Percentiles rank a stretch among this genome's conserved stretches.
Evolutionary conservation across 2,797 vertebrate species (phyloP).

Genomic region (Bradypus variegatus): DNA sequence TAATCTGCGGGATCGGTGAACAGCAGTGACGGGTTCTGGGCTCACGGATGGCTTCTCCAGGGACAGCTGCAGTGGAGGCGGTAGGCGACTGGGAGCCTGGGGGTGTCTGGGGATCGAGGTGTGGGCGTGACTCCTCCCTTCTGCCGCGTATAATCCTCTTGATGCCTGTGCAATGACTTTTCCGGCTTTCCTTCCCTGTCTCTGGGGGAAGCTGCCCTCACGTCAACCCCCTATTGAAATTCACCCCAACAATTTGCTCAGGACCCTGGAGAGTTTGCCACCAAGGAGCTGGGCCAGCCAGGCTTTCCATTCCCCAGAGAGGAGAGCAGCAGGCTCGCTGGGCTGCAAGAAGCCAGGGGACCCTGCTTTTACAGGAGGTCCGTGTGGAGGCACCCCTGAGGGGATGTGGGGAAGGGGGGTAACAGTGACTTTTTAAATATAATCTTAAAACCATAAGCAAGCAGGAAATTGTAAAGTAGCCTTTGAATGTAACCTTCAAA

Average conservation of each 20-base stretch:
- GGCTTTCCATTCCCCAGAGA: neutral
- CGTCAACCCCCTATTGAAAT: neutral
- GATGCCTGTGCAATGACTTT: neutral
- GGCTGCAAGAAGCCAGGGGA: neutral
- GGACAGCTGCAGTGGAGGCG: neutral
- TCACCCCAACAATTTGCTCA: neutral
- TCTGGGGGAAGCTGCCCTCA: neutral
- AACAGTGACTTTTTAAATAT: too few species aligned
- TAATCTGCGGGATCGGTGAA: neutral
- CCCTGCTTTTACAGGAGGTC: fast-evolving
- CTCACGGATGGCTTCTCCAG: neutral
- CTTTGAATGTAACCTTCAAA: too few species aligned
- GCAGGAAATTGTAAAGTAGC: too few species aligned
- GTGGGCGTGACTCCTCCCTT: neutral
- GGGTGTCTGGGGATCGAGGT: neutral
- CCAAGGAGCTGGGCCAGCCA: too few species aligned
- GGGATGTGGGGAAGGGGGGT: too few species aligned
- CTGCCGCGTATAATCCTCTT: fast-evolving
- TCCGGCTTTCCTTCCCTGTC: neutral
- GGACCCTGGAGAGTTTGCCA: neutral
- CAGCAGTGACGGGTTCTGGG: fast-evolving
- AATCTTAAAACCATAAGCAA: too few species aligned
- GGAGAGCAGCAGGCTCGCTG: too few species aligned
- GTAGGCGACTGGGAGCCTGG: fast-evolving
- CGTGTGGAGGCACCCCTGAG: fast-evolving